Conservation (phyloP, 2,888 invertebrate species). For the Hypsopygia costalis region DNA sequence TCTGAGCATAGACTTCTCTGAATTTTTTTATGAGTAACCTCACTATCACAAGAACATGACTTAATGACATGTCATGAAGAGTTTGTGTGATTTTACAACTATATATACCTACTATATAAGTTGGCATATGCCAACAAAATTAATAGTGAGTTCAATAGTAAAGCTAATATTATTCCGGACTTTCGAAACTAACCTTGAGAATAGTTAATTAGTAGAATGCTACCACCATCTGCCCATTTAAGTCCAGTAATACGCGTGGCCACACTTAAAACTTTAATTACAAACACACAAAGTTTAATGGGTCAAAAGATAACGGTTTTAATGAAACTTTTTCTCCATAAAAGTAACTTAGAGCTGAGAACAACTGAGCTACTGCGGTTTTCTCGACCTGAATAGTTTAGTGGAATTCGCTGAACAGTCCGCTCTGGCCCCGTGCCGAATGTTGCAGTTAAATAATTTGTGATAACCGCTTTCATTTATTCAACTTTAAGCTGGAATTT, state of each 20-base stretch:
- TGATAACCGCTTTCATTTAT: slow-evolving; percentile 72
- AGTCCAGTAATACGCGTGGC: neutral
- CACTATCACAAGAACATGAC: too few species aligned
- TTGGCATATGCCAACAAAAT: too few species aligned
- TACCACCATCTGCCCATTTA: neutral
- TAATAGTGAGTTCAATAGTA: too few species aligned
- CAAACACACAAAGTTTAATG: slow-evolving; percentile 18
- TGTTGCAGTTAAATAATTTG: slow-evolving; percentile 73
- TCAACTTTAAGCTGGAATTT: slow-evolving; percentile 50
- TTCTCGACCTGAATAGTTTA: slow-evolving; percentile 71
- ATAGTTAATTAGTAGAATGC: neutral
- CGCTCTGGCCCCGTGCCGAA: slow-evolving; percentile 69
- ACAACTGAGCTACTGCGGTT: slow-evolving; percentile 67
- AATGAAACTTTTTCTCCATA: slow-evolving; percentile 39
- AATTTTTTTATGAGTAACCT: too few species aligned
- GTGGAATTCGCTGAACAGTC: slow-evolving; percentile 59
- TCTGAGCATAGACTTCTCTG: too few species aligned
- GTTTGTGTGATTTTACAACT: too few species aligned
- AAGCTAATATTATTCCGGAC: too few species aligned
- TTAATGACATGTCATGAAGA: too few species aligned
- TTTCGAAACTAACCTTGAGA: too few species aligned
- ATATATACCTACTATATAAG: too few species aligned
- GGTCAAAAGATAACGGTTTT: slow-evolving; percentile 26
- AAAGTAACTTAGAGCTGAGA: slow-evolving; percentile 51
- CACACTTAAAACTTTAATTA: slow-evolving; percentile 3